A percentile compares a stretch with the other conserved stretches of the same genome.
These are phyloP conservation scores for Cavia porcellus DNA, from an alignment of 2,113 vertebrate species.

Conservation along the genomic window DNA sequence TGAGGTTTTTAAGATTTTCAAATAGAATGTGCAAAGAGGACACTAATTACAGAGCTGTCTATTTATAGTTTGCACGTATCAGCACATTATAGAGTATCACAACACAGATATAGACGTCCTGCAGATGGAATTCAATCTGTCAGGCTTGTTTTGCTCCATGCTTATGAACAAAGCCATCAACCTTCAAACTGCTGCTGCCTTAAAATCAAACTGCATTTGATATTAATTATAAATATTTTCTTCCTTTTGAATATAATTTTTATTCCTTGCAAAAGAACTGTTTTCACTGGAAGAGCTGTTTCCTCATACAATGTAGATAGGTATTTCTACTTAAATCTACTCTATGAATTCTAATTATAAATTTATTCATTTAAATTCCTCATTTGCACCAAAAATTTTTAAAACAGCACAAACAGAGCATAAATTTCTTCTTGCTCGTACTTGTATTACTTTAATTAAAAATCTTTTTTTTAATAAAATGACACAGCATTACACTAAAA, in stretches of 20 bases:
- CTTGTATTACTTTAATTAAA: constrained; percentile 66
- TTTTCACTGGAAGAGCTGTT: constrained; percentile 14
- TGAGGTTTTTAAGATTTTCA: constrained; percentile 61
- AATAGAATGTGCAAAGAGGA: constrained; percentile 37
- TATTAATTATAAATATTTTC: not conserved
- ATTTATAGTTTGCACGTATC: constrained; percentile 65
- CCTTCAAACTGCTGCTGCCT: constrained; percentile 37
- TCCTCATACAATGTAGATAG: not conserved
- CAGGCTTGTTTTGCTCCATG: not conserved
- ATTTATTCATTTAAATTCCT: constrained; percentile 51
- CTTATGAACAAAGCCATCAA: constrained; percentile 70
- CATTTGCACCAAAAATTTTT: constrained; percentile 33
- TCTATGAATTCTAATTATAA: constrained; percentile 44
- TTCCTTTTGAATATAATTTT: constrained; percentile 36
- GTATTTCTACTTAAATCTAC: not conserved
- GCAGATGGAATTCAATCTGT: constrained; percentile 66
- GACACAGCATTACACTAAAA: constrained; percentile 17
- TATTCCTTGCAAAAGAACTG: not conserved
- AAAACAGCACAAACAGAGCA: constrained; percentile 42
- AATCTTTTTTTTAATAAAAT: not conserved
- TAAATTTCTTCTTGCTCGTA: constrained; percentile 31
- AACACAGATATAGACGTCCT: constrained; percentile 22
- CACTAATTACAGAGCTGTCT: constrained; percentile 66
- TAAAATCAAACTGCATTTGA: constrained; percentile 22
- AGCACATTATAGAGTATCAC: constrained; percentile 64